A percentile compares a stretch with the other conserved stretches of the same genome.
Conservation (phyloP, 2,797 vertebrate species). For the Pantherophis alleghaniensis region DNA sequence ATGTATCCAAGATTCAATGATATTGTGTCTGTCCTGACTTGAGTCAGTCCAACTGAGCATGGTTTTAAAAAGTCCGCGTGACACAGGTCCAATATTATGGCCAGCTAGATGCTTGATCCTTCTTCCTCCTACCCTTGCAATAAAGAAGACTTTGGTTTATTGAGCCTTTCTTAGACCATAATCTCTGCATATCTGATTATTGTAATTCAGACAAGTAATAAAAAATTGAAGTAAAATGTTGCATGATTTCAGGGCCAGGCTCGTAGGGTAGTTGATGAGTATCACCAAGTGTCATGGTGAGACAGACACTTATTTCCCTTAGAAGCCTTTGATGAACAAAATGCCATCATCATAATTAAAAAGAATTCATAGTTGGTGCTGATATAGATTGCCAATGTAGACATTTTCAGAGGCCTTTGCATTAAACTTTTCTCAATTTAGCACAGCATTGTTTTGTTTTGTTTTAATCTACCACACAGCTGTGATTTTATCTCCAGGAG, state of each 20-base stretch:
- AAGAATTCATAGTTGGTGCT: not conserved
- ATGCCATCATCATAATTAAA: not conserved
- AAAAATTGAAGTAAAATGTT: not conserved
- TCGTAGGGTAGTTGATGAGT: not conserved
- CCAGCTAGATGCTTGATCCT: not conserved
- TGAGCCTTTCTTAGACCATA: not conserved
- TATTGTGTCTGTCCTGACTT: not conserved
- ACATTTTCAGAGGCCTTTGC: constrained; percentile 11
- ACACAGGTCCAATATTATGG: not conserved
- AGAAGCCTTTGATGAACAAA: constrained; percentile 8
- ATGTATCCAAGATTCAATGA: not conserved
- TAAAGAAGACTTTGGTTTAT: not conserved
- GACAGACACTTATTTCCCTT: not conserved
- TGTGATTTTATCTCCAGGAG: not conserved
- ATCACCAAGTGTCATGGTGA: not conserved
- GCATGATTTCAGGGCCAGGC: not conserved
- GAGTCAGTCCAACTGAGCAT: not conserved
- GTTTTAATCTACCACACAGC: not conserved
- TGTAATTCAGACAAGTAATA: not conserved
- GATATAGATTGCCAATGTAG: not conserved
- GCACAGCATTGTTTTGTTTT: not conserved
- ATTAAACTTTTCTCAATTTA: not conserved
- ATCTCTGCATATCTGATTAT: not conserved
- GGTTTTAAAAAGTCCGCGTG: not conserved
- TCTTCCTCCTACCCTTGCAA: not conserved